A percentile compares a stretch with the other conserved stretches of the same genome.
Conservation (phyloP, 2,113 vertebrate genomes). For the Lophotis ruficrista region DNA sequence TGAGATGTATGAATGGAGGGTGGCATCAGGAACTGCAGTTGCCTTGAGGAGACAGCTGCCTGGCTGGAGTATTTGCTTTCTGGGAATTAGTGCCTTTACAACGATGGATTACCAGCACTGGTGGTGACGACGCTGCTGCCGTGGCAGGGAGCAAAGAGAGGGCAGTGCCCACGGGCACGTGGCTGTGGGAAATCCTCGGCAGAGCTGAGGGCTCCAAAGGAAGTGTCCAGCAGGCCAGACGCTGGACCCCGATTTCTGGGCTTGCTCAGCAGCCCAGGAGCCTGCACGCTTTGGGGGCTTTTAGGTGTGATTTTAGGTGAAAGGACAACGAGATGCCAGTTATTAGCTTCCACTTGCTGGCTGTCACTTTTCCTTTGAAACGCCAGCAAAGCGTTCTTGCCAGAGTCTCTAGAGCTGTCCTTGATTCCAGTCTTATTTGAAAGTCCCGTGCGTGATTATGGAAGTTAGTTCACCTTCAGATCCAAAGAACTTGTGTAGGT, state of each 20-base stretch:
- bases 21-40: neutral
- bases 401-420: neutral
- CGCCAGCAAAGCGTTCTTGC: rapidly evolving
- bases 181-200: neutral
- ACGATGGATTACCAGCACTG: neutral
- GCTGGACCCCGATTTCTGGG: neutral
- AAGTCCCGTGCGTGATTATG: neutral
- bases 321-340: neutral
- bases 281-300: neutral
- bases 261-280: neutral
- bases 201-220: neutral
- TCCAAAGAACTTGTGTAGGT: neutral
- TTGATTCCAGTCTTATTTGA: neutral
- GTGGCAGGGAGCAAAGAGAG: neutral
- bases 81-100: neutral
- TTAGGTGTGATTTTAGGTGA: neutral
- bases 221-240: neutral
- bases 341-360: neutral
- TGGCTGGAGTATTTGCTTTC: neutral
- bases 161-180: neutral
- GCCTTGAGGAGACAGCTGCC: neutral
- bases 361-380: neutral
- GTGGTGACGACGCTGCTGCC: neutral
- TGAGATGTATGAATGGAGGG: neutral
- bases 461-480: neutral